Evolutionary conservation across 2,888 invertebrate genomes (phyloP), one percentile per base, ranked within the genome.

Genomic region (Hirtodrosophila duncani): DNA sequence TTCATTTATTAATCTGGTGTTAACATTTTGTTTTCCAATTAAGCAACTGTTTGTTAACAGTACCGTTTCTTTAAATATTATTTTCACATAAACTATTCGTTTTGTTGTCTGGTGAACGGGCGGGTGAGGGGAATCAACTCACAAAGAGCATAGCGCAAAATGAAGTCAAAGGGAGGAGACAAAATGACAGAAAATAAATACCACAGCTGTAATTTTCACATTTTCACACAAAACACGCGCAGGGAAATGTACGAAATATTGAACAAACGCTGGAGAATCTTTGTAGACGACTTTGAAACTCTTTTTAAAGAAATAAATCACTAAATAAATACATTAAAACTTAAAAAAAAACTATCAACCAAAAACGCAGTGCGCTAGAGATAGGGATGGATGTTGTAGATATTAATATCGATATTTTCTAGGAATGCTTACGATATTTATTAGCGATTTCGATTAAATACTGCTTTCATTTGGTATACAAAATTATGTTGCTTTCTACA

Each of bases 321-420:
- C 55, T 81, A 68, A 63, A 50, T 57, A 71, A 80, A 77, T 67
- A 72, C 68, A 57, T 69, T 61, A 64, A 80, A 69, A 69, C 64
- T 67, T 68, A 80, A 67, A 66, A 77, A 81, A 75, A 80, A 82
- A 83, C 68, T 72, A 81, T 82, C 82, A 82, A 82, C 78, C 67
- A 82, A 81, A 83, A 84, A 84, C 66, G 79, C 74, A 75, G 80
- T 72, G 74, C 80, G 31, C 37, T 37, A 45, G 34, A 23, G 48
- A 36, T 27, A 39, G 55, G 59, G 60, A 59, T 60, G 60, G 50
- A 20, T 23, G 20, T 11, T 23, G 11, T 9, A n/a, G n/a, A n/a
- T 3, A 6, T 3, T 23, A 36, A 36, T 23, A 36, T 36, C 4
- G 13, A n/a, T n/a, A 13, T 2, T 4, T 13, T 20, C 21, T 20